A percentile compares a stretch with the other conserved stretches of the same genome.
These are phyloP conservation scores for Sula dactylatra DNA, from an alignment of 2,113 vertebrate species.

Conservation along the genomic window DNA sequence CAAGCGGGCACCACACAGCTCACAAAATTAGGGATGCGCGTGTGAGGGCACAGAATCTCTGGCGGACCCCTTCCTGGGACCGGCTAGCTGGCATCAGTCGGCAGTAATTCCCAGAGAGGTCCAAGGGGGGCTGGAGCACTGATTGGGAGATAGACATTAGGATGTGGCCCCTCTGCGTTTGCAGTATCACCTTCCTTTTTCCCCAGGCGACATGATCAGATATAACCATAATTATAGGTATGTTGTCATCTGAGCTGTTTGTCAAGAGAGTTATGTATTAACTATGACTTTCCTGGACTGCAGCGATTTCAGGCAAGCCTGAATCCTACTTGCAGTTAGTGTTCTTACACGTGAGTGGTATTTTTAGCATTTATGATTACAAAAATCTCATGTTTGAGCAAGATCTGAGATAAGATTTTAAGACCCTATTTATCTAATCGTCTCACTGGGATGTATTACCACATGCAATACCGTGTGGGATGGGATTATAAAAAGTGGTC, in stretches of 20 bases:
- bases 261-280: slow-evolving; percentile 14
- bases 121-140: background rate
- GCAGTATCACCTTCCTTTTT: background rate
- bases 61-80: background rate
- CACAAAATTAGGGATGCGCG: background rate
- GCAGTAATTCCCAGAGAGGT: background rate
- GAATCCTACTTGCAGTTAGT: background rate
- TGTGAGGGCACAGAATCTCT: background rate
- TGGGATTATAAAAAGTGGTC: slow-evolving; percentile 1
- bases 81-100: rapidly evolving
- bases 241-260: slow-evolving; percentile 34
- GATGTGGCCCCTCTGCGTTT: background rate
- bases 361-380: slow-evolving; percentile 57
- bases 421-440: slow-evolving; percentile 42
- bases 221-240: slow-evolving; percentile 32
- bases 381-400: slow-evolving; percentile 30
- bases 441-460: slow-evolving; percentile 30
- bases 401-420: slow-evolving; percentile 53
- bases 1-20: background rate
- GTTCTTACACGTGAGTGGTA: background rate
- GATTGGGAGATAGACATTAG: background rate
- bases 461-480: background rate
- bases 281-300: background rate
- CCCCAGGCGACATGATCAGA: background rate
- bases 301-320: background rate